Conservation (phyloP, 2,113 vertebrate genomes). For the Cyanoramphus novaezelandiae region DNA sequence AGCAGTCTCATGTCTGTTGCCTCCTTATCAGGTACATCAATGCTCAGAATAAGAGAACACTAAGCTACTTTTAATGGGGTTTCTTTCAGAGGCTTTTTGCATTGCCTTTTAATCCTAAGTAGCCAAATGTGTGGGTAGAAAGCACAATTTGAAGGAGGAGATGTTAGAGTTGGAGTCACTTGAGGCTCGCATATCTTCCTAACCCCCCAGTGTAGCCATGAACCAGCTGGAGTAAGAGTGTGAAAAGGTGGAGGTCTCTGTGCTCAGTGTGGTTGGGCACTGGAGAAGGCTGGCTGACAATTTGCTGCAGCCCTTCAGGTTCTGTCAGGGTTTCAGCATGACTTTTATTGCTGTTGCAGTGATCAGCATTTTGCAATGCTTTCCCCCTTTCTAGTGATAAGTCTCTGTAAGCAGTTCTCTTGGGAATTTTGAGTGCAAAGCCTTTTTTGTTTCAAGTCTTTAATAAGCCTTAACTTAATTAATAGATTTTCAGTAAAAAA, state of each 20-base stretch:
- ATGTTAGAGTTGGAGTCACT: background rate
- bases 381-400: background rate
- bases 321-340: background rate
- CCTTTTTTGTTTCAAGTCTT: background rate
- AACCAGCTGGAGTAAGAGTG: background rate
- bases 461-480: slow-evolving; percentile 17
- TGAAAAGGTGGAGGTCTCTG: background rate
- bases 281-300: background rate
- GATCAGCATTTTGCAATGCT: background rate
- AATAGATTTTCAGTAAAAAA: background rate
- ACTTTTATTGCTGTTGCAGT: background rate
- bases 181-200: background rate
- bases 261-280: fast-evolving
- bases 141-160: background rate
- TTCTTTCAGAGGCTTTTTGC: background rate
- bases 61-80: background rate
- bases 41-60: background rate
- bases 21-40: background rate
- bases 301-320: background rate
- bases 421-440: background rate
- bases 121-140: background rate
- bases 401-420: background rate
- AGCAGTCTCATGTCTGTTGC: background rate
- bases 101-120: background rate
- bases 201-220: too few relatives aligned